Conservation (phyloP, 1,140 invertebrate genomes). For the Macrobrachium rosenbergii region DNA sequence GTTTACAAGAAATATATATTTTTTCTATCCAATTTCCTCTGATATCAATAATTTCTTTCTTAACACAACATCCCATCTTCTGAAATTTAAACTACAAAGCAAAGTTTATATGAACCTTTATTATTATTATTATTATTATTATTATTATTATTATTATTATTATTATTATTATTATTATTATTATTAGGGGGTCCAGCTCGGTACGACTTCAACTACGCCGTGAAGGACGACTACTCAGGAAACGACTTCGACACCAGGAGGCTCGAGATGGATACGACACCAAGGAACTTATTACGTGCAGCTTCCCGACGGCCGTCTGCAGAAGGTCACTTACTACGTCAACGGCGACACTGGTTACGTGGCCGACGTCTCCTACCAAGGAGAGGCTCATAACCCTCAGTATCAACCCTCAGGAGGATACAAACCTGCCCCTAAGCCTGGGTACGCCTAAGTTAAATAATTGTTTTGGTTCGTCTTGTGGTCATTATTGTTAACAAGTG, state of each 20-base stretch:
- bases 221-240: constrained; percentile 39
- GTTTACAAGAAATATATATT: no score
- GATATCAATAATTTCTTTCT: no score
- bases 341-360: constrained; percentile 39
- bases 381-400: constrained; percentile 38
- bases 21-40: no score
- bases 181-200: constrained; percentile 20
- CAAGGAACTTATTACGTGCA: constrained; percentile 32
- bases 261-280: constrained; percentile 37
- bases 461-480: not conserved
- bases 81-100: no score
- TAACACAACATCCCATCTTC: no score
- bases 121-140: no score
- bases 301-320: constrained; percentile 46
- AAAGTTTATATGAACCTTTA: no score
- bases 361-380: constrained; percentile 33
- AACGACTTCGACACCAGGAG: constrained; percentile 44
- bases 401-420: not conserved
- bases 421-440: no score
- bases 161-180: no score
- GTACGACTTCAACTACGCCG: constrained; percentile 44
- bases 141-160: no score
- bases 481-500: not conserved
- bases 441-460: not conserved
- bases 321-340: constrained; percentile 31